These are phyloP conservation scores for Heteractis magnifica DNA, from an alignment of 92 coral and sea anemone genomes.

Conservation along the genomic window DNA sequence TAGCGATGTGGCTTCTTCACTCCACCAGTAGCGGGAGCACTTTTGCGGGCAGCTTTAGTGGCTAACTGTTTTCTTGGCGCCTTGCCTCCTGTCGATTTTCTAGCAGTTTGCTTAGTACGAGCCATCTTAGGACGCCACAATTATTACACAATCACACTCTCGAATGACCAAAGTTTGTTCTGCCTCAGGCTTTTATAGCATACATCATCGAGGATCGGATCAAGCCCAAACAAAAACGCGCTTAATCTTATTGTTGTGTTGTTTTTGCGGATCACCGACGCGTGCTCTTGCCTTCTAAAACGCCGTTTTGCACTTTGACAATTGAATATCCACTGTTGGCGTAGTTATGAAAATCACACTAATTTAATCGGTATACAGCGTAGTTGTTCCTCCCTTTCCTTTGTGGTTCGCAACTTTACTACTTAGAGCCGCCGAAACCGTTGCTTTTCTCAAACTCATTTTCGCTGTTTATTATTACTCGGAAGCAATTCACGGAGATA, in stretches of 20 bases:
- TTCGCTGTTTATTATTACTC: background rate
- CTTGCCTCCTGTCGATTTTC: slow-evolving; percentile 97
- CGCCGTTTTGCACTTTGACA: background rate
- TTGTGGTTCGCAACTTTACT: slow-evolving; percentile 2
- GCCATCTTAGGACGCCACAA: slow-evolving; percentile 54
- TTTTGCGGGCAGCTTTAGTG: too few species aligned
- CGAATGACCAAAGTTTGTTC: slow-evolving; percentile 1
- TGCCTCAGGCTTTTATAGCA: slow-evolving; percentile 4
- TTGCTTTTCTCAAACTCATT: background rate
- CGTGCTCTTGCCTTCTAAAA: background rate
- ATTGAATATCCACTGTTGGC: too few species aligned
- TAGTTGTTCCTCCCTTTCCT: background rate
- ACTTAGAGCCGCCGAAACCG: slow-evolving; percentile 5
- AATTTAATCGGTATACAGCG: too few species aligned
- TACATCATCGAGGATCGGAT: slow-evolving; percentile 5
- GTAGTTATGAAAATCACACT: too few species aligned
- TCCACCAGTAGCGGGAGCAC: slow-evolving; percentile 93
- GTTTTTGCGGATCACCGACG: background rate
- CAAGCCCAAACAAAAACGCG: slow-evolving; percentile 3
- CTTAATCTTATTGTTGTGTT: slow-evolving; percentile 1
- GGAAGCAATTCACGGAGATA: slow-evolving; percentile 1
- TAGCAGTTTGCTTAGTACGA: slow-evolving; percentile 95
- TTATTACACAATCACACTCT: slow-evolving; percentile 1
- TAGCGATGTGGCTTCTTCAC: slow-evolving; percentile 97
- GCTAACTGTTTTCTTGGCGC: slow-evolving; percentile 96